Percentiles rank a stretch among this genome's conserved stretches.
These are phyloP conservation scores for Eilema sororculum DNA, from an alignment of 2,888 invertebrate species.

Conservation along the genomic window DNA sequence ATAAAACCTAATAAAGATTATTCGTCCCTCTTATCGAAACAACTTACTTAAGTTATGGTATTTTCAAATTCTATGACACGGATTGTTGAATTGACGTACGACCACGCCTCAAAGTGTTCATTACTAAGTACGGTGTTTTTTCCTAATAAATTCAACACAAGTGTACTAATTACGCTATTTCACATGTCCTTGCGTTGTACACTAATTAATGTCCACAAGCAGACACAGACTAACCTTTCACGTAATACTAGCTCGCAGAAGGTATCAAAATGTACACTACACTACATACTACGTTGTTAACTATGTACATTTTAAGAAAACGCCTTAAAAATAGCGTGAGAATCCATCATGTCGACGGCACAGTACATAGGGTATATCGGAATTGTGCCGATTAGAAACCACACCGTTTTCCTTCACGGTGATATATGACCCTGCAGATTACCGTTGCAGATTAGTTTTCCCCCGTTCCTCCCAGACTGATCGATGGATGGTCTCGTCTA, in stretches of 20 bases:
- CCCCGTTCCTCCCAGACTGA: constrained; percentile 1
- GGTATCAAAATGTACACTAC: background rate
- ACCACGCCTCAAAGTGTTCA: background rate
- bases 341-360: background rate
- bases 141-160: background rate
- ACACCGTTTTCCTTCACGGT: background rate
- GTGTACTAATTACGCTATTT: background rate
- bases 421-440: constrained; percentile 7
- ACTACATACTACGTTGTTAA: background rate
- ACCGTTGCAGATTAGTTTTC: constrained; percentile 5
- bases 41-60: background rate
- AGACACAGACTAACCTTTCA: background rate
- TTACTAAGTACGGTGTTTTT: background rate
- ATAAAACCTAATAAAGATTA: too few species aligned
- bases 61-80: background rate
- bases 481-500: background rate
- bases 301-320: too few species aligned
- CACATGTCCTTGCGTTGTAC: background rate
- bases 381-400: background rate
- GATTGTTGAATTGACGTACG: background rate
- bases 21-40: too few species aligned
- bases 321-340: background rate
- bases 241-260: background rate
- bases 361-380: background rate
- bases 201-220: constrained; percentile 2